These are phyloP conservation scores for Ostrea edulis DNA, from an alignment of 1,140 invertebrate species.

Conservation along the genomic window DNA sequence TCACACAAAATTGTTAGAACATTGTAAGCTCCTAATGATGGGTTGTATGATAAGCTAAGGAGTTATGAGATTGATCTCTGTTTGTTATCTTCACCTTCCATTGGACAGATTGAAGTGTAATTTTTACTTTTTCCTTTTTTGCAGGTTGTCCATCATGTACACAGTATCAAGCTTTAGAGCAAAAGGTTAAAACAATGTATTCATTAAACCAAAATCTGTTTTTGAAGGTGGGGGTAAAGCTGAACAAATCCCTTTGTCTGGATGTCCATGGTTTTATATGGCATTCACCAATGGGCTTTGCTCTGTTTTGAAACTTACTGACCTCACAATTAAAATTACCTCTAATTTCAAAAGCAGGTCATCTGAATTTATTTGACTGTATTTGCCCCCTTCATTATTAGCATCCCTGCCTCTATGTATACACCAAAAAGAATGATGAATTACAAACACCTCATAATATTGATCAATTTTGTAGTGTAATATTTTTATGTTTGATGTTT, in stretches of 20 bases:
- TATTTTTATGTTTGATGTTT: no score
- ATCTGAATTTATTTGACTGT: not conserved
- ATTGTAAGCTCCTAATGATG: no score
- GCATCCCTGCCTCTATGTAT: no score
- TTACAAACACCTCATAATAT: no score
- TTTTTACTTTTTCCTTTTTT: conserved; percentile 52
- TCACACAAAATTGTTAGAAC: no score
- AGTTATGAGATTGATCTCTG: no score
- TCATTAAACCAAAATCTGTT: conserved; percentile 83
- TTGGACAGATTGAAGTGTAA: no score
- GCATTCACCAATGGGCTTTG: not conserved
- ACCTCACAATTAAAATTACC: not conserved
- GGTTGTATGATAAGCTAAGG: no score
- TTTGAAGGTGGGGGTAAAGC: conserved; percentile 82
- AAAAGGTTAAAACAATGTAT: conserved; percentile 84
- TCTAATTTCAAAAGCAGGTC: not conserved
- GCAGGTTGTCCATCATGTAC: conserved; percentile 92
- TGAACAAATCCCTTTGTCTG: not conserved
- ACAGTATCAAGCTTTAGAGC: conserved; percentile 90
- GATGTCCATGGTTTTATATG: not conserved
- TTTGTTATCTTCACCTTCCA: no score
- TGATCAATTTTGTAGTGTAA: no score
- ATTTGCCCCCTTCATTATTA: not conserved
- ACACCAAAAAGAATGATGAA: no score
- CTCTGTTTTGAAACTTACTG: not conserved